These are phyloP conservation scores for Ptychoptera albimana DNA, from an alignment of 2,888 invertebrate genomes.

Conservation along the genomic window DNA sequence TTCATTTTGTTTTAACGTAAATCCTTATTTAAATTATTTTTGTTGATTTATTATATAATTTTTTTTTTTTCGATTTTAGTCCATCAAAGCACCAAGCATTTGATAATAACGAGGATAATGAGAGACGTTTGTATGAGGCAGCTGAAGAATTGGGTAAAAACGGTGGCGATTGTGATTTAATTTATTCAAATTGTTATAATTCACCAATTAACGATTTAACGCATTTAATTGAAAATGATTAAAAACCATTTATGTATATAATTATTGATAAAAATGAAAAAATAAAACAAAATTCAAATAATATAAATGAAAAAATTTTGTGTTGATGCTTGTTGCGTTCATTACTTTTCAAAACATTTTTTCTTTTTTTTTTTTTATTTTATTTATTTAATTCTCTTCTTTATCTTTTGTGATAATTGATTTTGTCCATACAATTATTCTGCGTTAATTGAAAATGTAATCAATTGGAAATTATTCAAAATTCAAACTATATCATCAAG, in stretches of 20 bases:
- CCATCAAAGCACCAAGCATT: slow-evolving; percentile 40
- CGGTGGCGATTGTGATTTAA: slow-evolving; percentile 20
- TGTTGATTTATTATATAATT: slow-evolving; percentile 1
- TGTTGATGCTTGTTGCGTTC: too few species aligned
- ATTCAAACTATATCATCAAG: too few species aligned
- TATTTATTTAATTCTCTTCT: too few species aligned
- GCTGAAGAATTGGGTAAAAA: slow-evolving; percentile 23
- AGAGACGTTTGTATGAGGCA: slow-evolving; percentile 21
- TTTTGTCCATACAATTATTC: too few species aligned
- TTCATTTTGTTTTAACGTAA: slow-evolving; percentile 53
- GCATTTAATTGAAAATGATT: neutral
- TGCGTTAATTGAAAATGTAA: too few species aligned
- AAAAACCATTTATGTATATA: neutral
- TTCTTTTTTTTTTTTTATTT: too few species aligned
- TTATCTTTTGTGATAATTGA: too few species aligned
- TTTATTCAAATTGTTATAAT: slow-evolving; percentile 21
- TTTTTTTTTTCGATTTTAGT: slow-evolving; percentile 22
- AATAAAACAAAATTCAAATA: too few species aligned
- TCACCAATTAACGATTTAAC: neutral
- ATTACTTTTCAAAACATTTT: too few species aligned
- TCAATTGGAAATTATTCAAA: too few species aligned
- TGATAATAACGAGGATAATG: slow-evolving; percentile 30
- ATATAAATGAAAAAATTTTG: too few species aligned
- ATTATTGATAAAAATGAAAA: too few species aligned
- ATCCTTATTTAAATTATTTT: slow-evolving; percentile 9